phyloP scores from a whole-genome alignment of 2,797 vertebrate species.

The Rhodeus uyekii region DNA sequence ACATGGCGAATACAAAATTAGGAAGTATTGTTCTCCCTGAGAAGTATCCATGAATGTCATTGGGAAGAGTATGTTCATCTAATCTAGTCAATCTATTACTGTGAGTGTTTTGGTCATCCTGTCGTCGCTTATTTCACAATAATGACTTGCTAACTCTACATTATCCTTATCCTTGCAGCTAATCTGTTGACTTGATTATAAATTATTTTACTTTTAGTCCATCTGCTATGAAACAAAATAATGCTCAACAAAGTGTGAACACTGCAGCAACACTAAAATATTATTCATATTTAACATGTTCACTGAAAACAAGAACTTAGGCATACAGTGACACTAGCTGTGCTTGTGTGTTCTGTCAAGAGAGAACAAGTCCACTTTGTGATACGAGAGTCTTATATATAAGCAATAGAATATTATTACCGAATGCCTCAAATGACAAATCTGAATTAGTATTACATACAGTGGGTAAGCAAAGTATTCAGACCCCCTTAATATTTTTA shows the following conservation, averaged over 20 bases:
- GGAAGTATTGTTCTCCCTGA: not conserved
- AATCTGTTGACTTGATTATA: not conserved
- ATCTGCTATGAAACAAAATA: not conserved
- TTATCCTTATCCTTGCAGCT: not conserved
- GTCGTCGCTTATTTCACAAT: not conserved
- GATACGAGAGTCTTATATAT: not conserved
- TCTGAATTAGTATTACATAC: not conserved
- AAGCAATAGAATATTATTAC: not conserved
- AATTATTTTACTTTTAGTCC: not conserved
- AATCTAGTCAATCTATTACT: not conserved
- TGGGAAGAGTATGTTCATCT: not conserved
- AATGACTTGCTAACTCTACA: not conserved
- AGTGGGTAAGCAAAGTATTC: no score
- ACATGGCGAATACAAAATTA: conserved; percentile 20
- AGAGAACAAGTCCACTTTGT: not conserved
- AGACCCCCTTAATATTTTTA: no score
- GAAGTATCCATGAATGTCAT: conserved; percentile 4
- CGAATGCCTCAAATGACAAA: not conserved
- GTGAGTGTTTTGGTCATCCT: not conserved
- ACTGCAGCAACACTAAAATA: not conserved
- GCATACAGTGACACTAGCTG: no score
- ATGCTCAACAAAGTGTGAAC: not conserved
- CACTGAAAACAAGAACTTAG: not conserved
- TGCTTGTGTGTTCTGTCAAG: not conserved
- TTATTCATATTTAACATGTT: not conserved